Base-by-base conservation (phyloP, 2,888 invertebrate genomes). In the Aphidius colemani region DNA sequence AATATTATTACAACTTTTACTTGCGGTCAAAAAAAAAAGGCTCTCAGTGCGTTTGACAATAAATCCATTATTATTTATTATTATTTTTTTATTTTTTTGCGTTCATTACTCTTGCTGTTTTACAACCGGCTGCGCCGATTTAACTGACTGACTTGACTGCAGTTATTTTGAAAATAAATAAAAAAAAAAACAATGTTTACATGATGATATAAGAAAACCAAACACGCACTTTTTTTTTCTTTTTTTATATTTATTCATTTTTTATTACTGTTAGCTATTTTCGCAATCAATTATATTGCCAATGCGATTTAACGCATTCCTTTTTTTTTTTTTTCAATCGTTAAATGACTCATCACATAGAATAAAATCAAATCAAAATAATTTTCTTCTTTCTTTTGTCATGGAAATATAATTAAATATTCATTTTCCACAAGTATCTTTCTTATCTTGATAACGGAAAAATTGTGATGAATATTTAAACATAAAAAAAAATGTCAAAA, bases 1-100 rank as follows among this genome's bases (percentile, higher is more conserved):
- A 30, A 5, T 30, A 30, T 30, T 30, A 30, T 30, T 5, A 30
- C 30, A 30, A 30, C 30, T 30, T 30, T 30, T 30, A 30, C 30
- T 30, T 30, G 30, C 5, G 30, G 41, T 43, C 43, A 63, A 67
- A 43, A 18, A 63, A 30, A 62, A 55, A 59, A 39, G 53, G n/a
- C n/a, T n/a, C 53, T 57, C 10, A 30, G 30, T 30, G 30, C 30
- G 30, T 30, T 30, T 30, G 30, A 30, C 30, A 30, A 30, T 30
- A 30, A 30, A 30, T 30, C 40, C 7, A 40, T 58, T 61, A 50
- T 46, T 30, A 30, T 30, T 30, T 30, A 5, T 30, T 30, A 30
- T 30, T 46, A 41, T 50, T 57, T 40, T 50, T 56, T 57, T 40
- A 18, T 18, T 18, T 18, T 18, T 18, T 18, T 18, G 13, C 13